A percentile compares a stretch with the other conserved stretches of the same genome.
Conservation (phyloP, 2,113 vertebrate species). For the Leiothrix lutea region DNA sequence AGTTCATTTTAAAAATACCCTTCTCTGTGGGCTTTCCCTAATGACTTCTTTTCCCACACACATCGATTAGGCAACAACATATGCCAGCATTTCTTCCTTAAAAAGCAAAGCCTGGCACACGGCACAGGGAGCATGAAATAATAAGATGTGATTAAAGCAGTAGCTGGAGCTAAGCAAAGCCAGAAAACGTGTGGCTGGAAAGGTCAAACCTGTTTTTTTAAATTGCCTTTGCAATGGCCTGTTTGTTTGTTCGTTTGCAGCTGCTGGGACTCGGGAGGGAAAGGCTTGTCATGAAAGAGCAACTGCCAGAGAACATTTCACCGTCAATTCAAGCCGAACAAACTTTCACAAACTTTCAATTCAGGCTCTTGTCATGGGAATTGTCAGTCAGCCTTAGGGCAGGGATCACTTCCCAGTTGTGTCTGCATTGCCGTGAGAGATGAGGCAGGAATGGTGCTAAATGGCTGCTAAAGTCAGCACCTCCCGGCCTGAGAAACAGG, state of each 20-base stretch:
- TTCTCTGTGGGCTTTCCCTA: not conserved
- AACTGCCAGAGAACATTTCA: not conserved
- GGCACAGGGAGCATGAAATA: not conserved
- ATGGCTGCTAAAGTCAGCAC: not conserved
- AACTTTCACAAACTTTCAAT: too few species aligned
- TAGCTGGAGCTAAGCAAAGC: not conserved
- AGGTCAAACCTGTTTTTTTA: not conserved
- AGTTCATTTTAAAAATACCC: slow-evolving; percentile 54
- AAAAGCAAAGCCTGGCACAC: not conserved
- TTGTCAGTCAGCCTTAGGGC: not conserved
- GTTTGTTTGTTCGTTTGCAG: not conserved
- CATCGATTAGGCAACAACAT: not conserved
- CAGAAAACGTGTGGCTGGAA: slow-evolving; percentile 11
- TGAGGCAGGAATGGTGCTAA: not conserved
- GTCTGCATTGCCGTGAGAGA: not conserved
- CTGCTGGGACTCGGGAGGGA: not conserved
- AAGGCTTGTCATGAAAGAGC: not conserved
- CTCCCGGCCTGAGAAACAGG: not conserved
- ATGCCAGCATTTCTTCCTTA: slow-evolving; percentile 23
- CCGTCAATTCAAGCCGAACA: not conserved
- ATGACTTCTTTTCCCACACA: not conserved
- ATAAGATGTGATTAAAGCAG: slow-evolving; percentile 4
- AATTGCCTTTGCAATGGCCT: not conserved
- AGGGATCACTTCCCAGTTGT: not conserved
- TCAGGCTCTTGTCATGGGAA: not conserved